Evolutionary conservation across 2,888 invertebrate species (phyloP).

Genomic region (Osedax fenrisi): DNA sequence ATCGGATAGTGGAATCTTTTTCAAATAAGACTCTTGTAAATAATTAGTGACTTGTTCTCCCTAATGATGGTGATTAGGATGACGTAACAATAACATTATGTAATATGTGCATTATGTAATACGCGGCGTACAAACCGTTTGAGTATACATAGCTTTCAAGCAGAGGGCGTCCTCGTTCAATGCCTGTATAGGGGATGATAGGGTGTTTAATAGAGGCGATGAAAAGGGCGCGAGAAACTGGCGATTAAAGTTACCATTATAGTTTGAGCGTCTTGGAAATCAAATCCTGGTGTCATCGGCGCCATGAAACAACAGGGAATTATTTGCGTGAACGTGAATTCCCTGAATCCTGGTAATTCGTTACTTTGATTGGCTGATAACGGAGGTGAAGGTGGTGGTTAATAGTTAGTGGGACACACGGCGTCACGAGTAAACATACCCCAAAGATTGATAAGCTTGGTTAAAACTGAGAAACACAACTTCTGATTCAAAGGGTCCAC

Average conservation of each 20-base stretch:
- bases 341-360: conserved; percentile 51
- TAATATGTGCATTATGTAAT: too few relatives aligned
- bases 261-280: conserved; percentile 54
- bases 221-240: too few relatives aligned
- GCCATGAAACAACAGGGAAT: conserved; percentile 55
- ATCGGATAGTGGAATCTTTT: neutral
- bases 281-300: conserved; percentile 53
- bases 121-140: conserved; percentile 27
- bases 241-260: conserved; percentile 46
- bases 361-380: conserved; percentile 50
- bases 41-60: neutral
- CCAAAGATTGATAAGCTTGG: conserved; percentile 51
- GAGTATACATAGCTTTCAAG: conserved; percentile 30
- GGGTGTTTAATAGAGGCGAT: neutral
- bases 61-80: too few relatives aligned
- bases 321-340: conserved; percentile 53
- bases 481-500: conserved; percentile 54
- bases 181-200: conserved; percentile 23
- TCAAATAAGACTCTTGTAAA: neutral
- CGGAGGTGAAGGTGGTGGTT: too few relatives aligned
- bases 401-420: neutral
- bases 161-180: conserved; percentile 34
- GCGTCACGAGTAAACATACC: conserved; percentile 26
- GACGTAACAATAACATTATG: too few relatives aligned
- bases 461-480: conserved; percentile 52